These are phyloP conservation scores for Empidonax alnorum DNA, from an alignment of 2,113 vertebrate genomes.

Conservation along the genomic window DNA sequence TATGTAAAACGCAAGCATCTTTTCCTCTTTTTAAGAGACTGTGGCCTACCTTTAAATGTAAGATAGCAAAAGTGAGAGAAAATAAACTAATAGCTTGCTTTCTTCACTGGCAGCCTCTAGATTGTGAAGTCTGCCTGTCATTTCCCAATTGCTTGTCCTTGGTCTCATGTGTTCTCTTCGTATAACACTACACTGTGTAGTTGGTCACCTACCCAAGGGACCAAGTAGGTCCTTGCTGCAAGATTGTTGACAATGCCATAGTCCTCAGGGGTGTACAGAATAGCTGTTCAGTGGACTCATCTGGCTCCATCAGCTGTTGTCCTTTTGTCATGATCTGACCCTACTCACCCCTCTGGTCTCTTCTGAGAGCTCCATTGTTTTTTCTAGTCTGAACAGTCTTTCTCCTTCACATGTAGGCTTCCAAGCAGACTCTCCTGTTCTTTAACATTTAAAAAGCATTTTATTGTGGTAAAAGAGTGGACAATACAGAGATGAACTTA, in stretches of 20 bases:
- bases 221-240: background rate
- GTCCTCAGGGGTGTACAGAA: background rate
- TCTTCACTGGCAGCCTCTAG: background rate
- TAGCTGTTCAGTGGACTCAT: background rate
- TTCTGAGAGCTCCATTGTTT: background rate
- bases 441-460: background rate
- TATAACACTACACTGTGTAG: background rate
- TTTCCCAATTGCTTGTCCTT: background rate
- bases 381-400: background rate
- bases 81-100: background rate
- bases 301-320: background rate
- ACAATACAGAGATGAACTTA: background rate
- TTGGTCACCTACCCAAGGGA: background rate
- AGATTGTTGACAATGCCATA: background rate
- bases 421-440: background rate
- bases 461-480: background rate
- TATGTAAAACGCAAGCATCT: background rate
- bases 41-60: background rate
- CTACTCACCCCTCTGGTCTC: fast-evolving
- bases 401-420: background rate
- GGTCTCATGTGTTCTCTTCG: background rate
- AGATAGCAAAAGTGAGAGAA: background rate
- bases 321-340: background rate
- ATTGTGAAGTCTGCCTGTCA: background rate
- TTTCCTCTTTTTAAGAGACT: background rate